These are phyloP conservation scores for Hypothenemus hampei DNA, from an alignment of 1,140 invertebrate species.

Conservation along the genomic window DNA sequence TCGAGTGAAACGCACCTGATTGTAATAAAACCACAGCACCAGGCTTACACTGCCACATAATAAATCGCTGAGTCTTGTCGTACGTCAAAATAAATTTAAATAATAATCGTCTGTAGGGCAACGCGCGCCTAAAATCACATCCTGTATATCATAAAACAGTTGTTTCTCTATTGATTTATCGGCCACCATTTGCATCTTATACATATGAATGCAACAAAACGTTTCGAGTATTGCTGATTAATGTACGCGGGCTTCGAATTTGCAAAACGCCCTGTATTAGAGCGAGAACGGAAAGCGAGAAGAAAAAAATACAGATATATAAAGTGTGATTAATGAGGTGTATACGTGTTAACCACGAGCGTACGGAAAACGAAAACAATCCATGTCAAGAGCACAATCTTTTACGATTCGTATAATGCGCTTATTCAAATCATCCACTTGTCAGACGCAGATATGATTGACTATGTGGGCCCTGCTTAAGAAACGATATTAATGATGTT, in stretches of 20 bases:
- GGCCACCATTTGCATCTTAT: conserved; percentile 23
- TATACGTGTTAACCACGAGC: conserved; percentile 16
- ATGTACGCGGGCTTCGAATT: too few relatives aligned
- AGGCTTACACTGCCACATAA: conserved; percentile 15
- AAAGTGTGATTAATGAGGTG: conserved; percentile 10
- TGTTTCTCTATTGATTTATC: conserved; percentile 25
- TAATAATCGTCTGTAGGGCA: conserved; percentile 20
- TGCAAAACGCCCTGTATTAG: not conserved
- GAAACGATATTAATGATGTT: conserved; percentile 22
- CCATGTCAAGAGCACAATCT: conserved; percentile 15
- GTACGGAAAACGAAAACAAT: conserved; percentile 11
- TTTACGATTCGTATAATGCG: conserved; percentile 15
- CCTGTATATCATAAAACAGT: conserved; percentile 27
- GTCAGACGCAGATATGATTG: conserved; percentile 14
- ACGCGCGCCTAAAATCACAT: conserved; percentile 20
- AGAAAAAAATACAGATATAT: not conserved
- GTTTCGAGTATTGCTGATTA: conserved; percentile 2
- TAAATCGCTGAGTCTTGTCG: conserved; percentile 17
- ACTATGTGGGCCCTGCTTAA: conserved; percentile 14
- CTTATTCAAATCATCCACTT: conserved; percentile 18
- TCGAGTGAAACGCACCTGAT: too few relatives aligned
- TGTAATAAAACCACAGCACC: conserved; percentile 18
- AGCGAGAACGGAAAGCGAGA: not conserved
- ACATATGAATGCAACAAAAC: conserved; percentile 11
- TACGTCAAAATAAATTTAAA: conserved; percentile 27